Evolutionary conservation across 2,113 vertebrate species (phyloP).

Genomic region (Tichodroma muraria): DNA sequence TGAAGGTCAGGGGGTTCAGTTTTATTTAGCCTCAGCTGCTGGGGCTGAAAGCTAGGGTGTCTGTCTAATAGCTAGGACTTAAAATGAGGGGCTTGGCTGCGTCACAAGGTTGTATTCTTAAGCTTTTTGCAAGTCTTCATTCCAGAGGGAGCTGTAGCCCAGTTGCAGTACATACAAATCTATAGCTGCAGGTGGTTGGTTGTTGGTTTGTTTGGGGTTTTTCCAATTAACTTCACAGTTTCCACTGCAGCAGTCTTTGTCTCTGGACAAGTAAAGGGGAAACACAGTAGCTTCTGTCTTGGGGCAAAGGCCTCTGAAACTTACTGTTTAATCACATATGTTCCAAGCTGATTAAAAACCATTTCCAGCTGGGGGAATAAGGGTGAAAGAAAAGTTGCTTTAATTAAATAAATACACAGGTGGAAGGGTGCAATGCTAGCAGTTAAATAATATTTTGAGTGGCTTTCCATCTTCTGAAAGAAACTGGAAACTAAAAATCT

Average conservation of each 20-base stretch:
- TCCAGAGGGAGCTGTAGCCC: not conserved
- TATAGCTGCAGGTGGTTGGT: not conserved
- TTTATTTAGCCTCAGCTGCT: not conserved
- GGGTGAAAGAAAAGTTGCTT: not conserved
- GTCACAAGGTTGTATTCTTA: fast-evolving
- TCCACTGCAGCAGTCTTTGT: not conserved
- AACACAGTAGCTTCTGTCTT: not conserved
- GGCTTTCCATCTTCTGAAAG: not conserved
- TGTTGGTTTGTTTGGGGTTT: not conserved
- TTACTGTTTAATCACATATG: not conserved
- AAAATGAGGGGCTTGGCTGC: not conserved
- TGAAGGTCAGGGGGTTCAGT: not conserved
- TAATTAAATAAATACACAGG: not conserved
- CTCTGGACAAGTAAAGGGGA: not conserved
- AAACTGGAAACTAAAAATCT: not conserved
- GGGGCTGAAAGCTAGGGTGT: not conserved
- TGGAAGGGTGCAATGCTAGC: not conserved
- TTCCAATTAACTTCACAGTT: not conserved
- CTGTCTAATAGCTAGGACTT: not conserved
- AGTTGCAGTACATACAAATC: not conserved
- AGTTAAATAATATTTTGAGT: not conserved
- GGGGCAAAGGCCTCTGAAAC: not conserved
- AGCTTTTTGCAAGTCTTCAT: not conserved
- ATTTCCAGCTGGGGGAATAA: not conserved
- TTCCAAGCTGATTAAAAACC: not conserved